Evolutionary conservation across 2,888 invertebrate species (phyloP).

Genomic region (Rugalucina vietnamica): DNA sequence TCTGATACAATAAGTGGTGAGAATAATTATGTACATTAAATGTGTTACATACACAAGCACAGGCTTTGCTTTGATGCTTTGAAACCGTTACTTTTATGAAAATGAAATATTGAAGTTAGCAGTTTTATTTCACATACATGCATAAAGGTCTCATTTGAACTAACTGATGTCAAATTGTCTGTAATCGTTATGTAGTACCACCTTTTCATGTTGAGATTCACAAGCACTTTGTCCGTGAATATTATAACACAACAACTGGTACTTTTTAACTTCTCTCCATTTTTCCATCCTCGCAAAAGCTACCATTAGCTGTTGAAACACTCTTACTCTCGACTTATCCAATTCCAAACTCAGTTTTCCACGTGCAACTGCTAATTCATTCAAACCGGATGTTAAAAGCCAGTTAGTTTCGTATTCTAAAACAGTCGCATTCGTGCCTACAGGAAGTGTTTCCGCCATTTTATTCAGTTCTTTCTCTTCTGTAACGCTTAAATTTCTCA

Average conservation of each 20-base stretch:
- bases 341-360: constrained; percentile 26
- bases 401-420: constrained; percentile 66
- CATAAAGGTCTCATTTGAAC: too few species aligned
- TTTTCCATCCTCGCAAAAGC: constrained; percentile 52
- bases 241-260: constrained; percentile 50
- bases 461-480: neutral
- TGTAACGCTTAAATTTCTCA: constrained; percentile 11
- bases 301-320: constrained; percentile 55
- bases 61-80: too few species aligned
- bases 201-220: constrained; percentile 49
- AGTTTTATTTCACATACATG: too few species aligned
- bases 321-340: constrained; percentile 48
- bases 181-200: constrained; percentile 53
- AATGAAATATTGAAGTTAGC: too few species aligned
- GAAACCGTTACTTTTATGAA: too few species aligned
- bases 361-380: constrained; percentile 48
- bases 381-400: constrained; percentile 60
- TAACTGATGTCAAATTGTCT: neutral
- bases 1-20: too few species aligned
- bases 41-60: too few species aligned
- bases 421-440: constrained; percentile 49
- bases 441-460: constrained; percentile 3
- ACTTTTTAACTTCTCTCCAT: constrained; percentile 24
- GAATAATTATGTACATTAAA: too few species aligned
- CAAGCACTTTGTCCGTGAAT: constrained; percentile 47